Evolutionary conservation across 1,140 invertebrate genomes (phyloP), one percentile per base, ranked within the genome.

Genomic region (Chionoecetes opilio): DNA sequence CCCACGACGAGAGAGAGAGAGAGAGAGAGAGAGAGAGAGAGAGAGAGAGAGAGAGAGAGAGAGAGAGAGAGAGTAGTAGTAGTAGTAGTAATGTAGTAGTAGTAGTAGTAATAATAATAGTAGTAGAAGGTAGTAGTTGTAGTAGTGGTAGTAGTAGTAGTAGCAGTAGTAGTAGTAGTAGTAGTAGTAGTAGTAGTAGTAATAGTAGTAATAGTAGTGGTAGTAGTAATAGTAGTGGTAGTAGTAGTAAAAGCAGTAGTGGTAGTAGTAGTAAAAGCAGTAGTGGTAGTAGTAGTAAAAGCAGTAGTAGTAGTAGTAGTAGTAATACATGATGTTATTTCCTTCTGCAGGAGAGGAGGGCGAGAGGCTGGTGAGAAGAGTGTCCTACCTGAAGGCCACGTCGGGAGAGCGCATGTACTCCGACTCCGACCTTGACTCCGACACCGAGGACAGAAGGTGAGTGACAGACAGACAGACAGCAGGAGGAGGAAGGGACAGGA

Each of bases 361-460:
- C 96, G 98, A 99, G 96, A 98, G 98, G 95, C 98, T 98, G 26
- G 98, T 98, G 96, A 97, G 99, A 96, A 97, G 99, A 96, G 98
- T 99, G 85, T 99, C 99, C 0, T 99, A 99, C 97, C 97, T 99
- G 95, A 98, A 99, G 97, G 99, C 99, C 11, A 99, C 99, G 34
- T 97, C 97, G 31, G 96, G 97, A 46, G 97, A 97, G 88, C 96
- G 97, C 87, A 96, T 97, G 38, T 96, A 97, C 91, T 95, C 96
- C 32, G 97, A 97, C 85, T 96, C 96, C 82, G 92, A 93, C 86
- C 95, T 95, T 84, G 96, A 95, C 93, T 94, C 95, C 90, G 95
- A 96, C 82, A 91, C 32, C 92, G 93, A 94, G 90, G 92, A 85
- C 85, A 53, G 63, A 82, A 93, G 92, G 94, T 90, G 53, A 91